A percentile compares a stretch with the other conserved stretches of the same genome.
Evolutionary conservation across 2,888 invertebrate genomes (phyloP).

Genomic region (Folsomia candida): DNA sequence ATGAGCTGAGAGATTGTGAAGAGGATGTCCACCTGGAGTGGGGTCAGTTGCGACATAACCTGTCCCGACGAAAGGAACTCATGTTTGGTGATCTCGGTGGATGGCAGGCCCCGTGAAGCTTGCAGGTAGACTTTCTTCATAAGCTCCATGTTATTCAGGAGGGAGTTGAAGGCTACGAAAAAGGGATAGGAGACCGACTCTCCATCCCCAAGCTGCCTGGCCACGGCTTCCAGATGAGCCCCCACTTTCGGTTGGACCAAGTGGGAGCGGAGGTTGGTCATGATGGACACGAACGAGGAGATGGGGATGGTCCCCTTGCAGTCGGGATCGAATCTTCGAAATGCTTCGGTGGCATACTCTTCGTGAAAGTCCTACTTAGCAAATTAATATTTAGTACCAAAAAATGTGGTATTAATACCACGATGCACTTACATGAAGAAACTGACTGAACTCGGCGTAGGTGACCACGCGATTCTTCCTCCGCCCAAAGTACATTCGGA

Average conservation of each 20-base stretch:
- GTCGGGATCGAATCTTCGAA: slow-evolving; percentile 57
- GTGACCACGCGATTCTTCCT: slow-evolving; percentile 58
- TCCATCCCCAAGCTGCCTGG: slow-evolving; percentile 50
- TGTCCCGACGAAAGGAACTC: slow-evolving; percentile 61
- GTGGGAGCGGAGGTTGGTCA: slow-evolving; percentile 41
- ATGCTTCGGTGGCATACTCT: slow-evolving; percentile 61
- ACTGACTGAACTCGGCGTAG: slow-evolving; percentile 61
- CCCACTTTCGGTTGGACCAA: slow-evolving; percentile 30
- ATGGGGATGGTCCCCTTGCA: slow-evolving; percentile 59
- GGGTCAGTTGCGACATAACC: slow-evolving; percentile 61
- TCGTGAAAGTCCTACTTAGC: slow-evolving; percentile 63
- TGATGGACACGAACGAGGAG: slow-evolving; percentile 60
- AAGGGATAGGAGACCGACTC: slow-evolving; percentile 60
- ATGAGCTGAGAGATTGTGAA: slow-evolving; percentile 55
- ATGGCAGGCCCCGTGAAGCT: slow-evolving; percentile 55
- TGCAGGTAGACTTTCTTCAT: slow-evolving; percentile 60
- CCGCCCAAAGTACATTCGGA: slow-evolving; percentile 61
- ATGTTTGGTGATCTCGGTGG: slow-evolving; percentile 58
- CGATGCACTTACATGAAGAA: slow-evolving; percentile 58
- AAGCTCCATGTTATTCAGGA: slow-evolving; percentile 62
- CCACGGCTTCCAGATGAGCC: background rate
- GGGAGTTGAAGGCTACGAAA: slow-evolving; percentile 61
- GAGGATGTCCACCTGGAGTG: slow-evolving; percentile 60
- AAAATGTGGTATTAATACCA: background rate
- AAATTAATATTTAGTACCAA: slow-evolving; percentile 25